Percentiles rank a stretch among this genome's conserved stretches.
Evolutionary conservation across 2,797 vertebrate genomes (phyloP).

Genomic region (Threskiornis aethiopicus): DNA sequence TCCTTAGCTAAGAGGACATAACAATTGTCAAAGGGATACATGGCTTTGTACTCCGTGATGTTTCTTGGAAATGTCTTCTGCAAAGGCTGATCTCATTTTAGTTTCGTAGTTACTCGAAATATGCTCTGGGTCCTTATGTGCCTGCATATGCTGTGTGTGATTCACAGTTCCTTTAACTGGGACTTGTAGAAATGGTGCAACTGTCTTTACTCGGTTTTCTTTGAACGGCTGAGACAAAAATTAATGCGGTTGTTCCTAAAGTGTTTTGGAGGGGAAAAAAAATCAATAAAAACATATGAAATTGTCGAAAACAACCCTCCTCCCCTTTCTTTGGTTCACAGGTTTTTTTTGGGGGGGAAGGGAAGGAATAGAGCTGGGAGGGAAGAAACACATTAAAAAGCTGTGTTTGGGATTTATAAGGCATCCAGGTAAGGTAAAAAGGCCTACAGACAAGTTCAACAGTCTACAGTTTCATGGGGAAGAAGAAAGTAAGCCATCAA

Average conservation of each 20-base stretch:
- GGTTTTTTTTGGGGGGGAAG: background rate
- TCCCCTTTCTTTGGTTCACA: background rate
- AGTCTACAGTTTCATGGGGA: background rate
- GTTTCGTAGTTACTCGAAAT: background rate
- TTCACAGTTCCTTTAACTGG: background rate
- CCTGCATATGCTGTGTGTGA: background rate
- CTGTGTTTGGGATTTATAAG: background rate
- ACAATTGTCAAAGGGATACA: background rate
- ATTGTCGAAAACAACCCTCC: background rate
- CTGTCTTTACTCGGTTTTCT: background rate
- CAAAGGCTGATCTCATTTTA: background rate
- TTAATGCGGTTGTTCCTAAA: background rate
- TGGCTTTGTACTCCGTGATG: background rate
- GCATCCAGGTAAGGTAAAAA: background rate
- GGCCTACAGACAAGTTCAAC: background rate
- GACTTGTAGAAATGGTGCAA: background rate
- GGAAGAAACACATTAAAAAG: background rate
- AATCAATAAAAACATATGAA: background rate
- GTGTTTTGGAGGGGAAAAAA: background rate
- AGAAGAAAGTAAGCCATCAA: background rate
- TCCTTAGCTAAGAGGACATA: background rate
- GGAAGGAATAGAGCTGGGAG: background rate
- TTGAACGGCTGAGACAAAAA: background rate
- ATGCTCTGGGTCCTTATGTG: background rate
- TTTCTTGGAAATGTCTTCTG: background rate